A percentile compares a stretch with the other conserved stretches of the same genome.
These are phyloP conservation scores for Keiferia lycopersicella DNA, from an alignment of 2,888 invertebrate species.

Conservation along the genomic window DNA sequence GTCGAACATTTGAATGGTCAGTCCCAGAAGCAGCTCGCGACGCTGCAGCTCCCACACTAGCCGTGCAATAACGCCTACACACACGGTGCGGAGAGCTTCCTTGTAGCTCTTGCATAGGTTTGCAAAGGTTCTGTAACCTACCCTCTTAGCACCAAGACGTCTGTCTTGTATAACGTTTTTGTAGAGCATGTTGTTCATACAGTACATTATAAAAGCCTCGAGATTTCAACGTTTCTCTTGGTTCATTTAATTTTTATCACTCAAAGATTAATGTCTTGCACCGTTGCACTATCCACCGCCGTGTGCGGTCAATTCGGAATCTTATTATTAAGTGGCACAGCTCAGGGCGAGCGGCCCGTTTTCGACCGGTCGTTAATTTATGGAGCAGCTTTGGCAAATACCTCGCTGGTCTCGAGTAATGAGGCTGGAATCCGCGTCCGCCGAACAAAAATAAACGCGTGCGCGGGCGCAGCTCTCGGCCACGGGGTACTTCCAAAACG, in stretches of 20 bases:
- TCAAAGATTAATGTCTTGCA: no score
- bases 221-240: no score
- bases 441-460: conserved; percentile 42
- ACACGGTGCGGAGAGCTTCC: background rate
- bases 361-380: conserved; percentile 19
- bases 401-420: conserved; percentile 20
- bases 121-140: no score
- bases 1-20: background rate
- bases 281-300: background rate
- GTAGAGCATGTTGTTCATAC: no score
- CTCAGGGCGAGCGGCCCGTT: background rate
- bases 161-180: no score
- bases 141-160: no score
- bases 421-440: conserved; percentile 39
- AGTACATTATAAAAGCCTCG: no score
- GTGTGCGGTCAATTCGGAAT: conserved; percentile 7
- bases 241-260: no score
- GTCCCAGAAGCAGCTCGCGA: background rate
- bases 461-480: conserved; percentile 25
- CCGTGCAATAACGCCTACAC: background rate
- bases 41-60: background rate
- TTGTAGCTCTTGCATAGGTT: no score
- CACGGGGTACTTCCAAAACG: no score
- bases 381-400: conserved; percentile 24
- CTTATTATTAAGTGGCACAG: conserved; percentile 17